Conservation (phyloP, 2,797 vertebrate species). For the Chaunax sp. region DNA sequence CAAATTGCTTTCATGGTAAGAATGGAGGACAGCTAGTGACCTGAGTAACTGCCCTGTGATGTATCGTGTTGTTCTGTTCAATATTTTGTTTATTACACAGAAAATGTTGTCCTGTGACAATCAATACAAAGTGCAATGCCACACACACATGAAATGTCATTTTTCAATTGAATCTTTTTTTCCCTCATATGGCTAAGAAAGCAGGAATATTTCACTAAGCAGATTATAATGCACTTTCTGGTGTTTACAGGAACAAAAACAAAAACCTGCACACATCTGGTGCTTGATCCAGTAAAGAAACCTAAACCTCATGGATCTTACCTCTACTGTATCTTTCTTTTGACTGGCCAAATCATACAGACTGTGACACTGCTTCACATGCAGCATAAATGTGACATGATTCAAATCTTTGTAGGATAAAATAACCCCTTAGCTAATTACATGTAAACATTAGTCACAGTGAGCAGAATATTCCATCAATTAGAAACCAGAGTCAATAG, state of each 20-base stretch:
- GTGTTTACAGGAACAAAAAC: conserved; percentile 38
- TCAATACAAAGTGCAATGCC: conserved; percentile 1
- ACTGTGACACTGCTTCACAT: conserved; percentile 8
- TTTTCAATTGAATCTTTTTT: conserved; percentile 30
- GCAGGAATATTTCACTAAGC: conserved; percentile 27
- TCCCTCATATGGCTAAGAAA: no score
- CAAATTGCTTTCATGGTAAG: conserved; percentile 54
- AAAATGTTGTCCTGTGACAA: neutral
- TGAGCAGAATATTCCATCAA: conserved; percentile 40
- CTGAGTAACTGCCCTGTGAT: conserved; percentile 63
- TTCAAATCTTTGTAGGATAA: conserved; percentile 7
- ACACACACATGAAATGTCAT: conserved; percentile 8
- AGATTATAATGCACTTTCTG: conserved; percentile 45
- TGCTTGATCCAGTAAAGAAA: conserved; percentile 19
- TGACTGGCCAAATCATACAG: conserved; percentile 11
- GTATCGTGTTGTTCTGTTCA: conserved; percentile 3
- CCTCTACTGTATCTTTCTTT: conserved; percentile 9
- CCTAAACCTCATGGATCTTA: conserved; percentile 15
- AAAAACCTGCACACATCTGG: conserved; percentile 51
- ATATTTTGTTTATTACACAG: neutral
- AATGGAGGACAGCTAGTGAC: conserved; percentile 69
- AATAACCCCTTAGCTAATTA: conserved; percentile 10
- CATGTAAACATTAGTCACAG: conserved; percentile 41
- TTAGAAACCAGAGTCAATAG: conserved; percentile 35
- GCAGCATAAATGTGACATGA: conserved; percentile 2